phyloP scores from a whole-genome alignment of 2,888 invertebrate genomes.

The Scaptomyza parva region DNA sequence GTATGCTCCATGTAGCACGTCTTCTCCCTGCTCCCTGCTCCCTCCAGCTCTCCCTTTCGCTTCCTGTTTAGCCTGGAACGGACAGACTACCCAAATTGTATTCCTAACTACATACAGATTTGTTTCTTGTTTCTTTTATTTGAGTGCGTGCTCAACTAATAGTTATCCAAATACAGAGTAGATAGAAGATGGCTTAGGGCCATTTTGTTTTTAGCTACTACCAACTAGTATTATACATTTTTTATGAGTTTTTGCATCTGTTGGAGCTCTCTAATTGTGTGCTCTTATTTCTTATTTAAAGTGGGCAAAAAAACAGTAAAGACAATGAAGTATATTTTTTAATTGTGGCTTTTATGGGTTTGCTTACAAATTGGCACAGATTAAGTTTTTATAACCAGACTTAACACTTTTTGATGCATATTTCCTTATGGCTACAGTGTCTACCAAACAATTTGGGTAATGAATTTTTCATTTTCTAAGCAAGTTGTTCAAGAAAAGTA shows the following conservation, averaged over 20 bases:
- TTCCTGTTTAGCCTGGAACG: conserved; percentile 47
- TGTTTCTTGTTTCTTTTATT: conserved; percentile 1
- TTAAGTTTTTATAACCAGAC: neutral
- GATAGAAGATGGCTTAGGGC: conserved; percentile 1
- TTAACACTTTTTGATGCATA: neutral
- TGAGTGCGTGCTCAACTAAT: conserved; percentile 1
- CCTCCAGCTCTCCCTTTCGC: neutral
- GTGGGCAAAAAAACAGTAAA: neutral
- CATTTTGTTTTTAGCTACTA: neutral
- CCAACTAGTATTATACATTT: neutral
- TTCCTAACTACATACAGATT: neutral
- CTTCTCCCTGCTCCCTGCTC: neutral
- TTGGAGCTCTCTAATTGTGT: neutral
- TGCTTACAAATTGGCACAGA: neutral
- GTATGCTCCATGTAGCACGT: conserved; percentile 61
- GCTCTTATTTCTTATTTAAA: neutral
- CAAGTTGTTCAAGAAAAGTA: too few species aligned
- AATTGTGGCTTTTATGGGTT: neutral
- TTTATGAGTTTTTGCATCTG: neutral
- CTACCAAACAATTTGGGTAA: too few species aligned
- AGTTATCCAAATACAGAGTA: neutral
- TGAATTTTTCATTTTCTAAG: too few species aligned
- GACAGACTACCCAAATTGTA: neutral
- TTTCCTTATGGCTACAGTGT: neutral
- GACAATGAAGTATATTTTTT: neutral